Evolutionary conservation across 2,888 invertebrate species (phyloP).

Genomic region (Lithophane socia): DNA sequence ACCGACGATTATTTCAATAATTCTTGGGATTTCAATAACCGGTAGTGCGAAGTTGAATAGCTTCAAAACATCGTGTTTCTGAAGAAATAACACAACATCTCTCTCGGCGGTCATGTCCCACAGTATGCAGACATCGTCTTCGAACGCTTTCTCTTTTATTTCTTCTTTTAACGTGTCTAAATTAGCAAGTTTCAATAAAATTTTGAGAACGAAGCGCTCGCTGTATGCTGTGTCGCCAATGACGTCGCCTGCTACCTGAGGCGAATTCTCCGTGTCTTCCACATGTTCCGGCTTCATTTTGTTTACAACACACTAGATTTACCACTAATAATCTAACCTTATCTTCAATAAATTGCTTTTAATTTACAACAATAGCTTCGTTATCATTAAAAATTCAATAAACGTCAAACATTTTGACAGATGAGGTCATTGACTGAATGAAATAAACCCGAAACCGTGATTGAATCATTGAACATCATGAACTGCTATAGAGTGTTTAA

Average conservation of each 20-base stretch:
- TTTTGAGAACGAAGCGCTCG: conserved; percentile 93
- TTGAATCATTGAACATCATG: conserved; percentile 1
- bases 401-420: conserved; percentile 35
- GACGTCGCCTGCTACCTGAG: conserved; percentile 92
- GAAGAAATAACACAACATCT: conserved; percentile 93
- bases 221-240: conserved; percentile 96
- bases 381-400: not conserved
- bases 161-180: conserved; percentile 87
- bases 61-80: conserved; percentile 92
- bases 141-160: conserved; percentile 91
- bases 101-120: conserved; percentile 97
- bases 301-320: conserved; percentile 6
- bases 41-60: conserved; percentile 91
- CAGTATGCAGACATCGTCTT: conserved; percentile 93
- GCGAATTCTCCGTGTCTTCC: conserved; percentile 64
- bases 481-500: not conserved
- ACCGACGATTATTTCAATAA: conserved; percentile 95
- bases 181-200: conserved; percentile 91
- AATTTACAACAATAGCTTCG: conserved; percentile 20
- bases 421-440: conserved; percentile 6
- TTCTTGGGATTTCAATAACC: conserved; percentile 91
- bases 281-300: conserved; percentile 76
- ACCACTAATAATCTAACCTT: conserved; percentile 22
- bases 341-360: conserved; percentile 8
- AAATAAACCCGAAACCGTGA: not conserved